Base-by-base conservation (phyloP, 2,888 invertebrate species). In the Allacma fusca region DNA sequence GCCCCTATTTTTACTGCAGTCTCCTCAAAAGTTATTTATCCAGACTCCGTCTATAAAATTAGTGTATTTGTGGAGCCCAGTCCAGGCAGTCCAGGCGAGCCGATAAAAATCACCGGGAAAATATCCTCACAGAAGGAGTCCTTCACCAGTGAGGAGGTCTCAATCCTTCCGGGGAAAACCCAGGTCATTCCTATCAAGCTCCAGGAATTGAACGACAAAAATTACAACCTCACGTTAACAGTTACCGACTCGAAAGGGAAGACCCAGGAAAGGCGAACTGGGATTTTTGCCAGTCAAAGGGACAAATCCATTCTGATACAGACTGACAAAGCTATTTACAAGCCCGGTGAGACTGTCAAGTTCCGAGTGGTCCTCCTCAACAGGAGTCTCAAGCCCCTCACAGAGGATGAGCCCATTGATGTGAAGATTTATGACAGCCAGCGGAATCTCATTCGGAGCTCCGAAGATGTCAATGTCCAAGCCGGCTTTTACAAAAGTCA, bases 251-350 rank as follows among this genome's bases (percentile, higher is more conserved):
- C 62, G 9, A 24, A 12, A 7, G 24, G n/a, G 62, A 23, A 62
- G 5, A 62, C 2, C 62, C 1, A 2, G 2, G 24, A 62, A 24
- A 62, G 62, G 4, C 2, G 2, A 9, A 24, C 62, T 24, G 62
- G 24, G 24, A 62, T 62, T 24, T 62, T 24, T 24, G 2, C 62
- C 2, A 62, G 62, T 24, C 62, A 62, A 21, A 12, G 62, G 16
- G 62, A 62, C n/a, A 62, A 62, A 62, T 24, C 24, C 1, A 43
- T 95, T 19, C 93, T 95, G 85, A 91, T 97, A 79, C 96, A 97
- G 87, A 95, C 96, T 0, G 97, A 97, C 87, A 93, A 95, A 87
- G 91, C 94, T 13, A 92, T 96, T 80, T 97, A 97, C 87, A 93
- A 95, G 86, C 96, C 96, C 0, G 91, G 92, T 9, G 92, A 93